A percentile compares a stretch with the other conserved stretches of the same genome.
Evolutionary conservation across 2,888 invertebrate genomes (phyloP).

Genomic region (Perithous albicinctus): DNA sequence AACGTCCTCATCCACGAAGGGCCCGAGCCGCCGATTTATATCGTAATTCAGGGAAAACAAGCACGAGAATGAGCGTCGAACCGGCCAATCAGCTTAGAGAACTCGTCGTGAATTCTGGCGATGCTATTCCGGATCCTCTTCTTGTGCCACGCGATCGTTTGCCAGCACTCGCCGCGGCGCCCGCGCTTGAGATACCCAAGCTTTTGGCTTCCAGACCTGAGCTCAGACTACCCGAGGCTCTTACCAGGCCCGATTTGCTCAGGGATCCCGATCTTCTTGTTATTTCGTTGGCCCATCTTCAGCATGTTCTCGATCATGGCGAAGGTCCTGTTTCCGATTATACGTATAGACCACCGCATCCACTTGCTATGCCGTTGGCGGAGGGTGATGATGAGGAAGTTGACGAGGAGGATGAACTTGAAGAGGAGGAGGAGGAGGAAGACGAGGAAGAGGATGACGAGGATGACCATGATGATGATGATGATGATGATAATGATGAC

Average conservation of each 20-base stretch:
- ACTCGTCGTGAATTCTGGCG: constrained; percentile 88
- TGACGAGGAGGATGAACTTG: constrained; percentile 53
- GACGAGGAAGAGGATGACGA: constrained; percentile 68
- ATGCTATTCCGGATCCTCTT: constrained; percentile 92
- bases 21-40: background rate
- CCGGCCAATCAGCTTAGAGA: constrained; percentile 90
- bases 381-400: constrained; percentile 39
- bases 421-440: constrained; percentile 71
- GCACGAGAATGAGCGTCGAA: constrained; percentile 69
- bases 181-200: constrained; percentile 91
- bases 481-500: constrained; percentile 58
- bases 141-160: constrained; percentile 92
- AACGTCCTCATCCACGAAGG: background rate
- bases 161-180: constrained; percentile 89
- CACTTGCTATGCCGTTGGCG: constrained; percentile 37
- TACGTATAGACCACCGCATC: constrained; percentile 50
- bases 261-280: constrained; percentile 92
- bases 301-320: constrained; percentile 82
- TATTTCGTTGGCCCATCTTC: constrained; percentile 91
- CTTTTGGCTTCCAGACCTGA: constrained; percentile 90
- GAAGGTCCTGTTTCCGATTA: constrained; percentile 76
- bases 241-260: constrained; percentile 90
- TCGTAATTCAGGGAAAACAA: constrained; percentile 1
- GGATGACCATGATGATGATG: constrained; percentile 65
- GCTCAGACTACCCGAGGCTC: constrained; percentile 90